These are phyloP conservation scores for Stegodyphus dumicola DNA, from an alignment of 1,140 invertebrate genomes.

Conservation along the genomic window DNA sequence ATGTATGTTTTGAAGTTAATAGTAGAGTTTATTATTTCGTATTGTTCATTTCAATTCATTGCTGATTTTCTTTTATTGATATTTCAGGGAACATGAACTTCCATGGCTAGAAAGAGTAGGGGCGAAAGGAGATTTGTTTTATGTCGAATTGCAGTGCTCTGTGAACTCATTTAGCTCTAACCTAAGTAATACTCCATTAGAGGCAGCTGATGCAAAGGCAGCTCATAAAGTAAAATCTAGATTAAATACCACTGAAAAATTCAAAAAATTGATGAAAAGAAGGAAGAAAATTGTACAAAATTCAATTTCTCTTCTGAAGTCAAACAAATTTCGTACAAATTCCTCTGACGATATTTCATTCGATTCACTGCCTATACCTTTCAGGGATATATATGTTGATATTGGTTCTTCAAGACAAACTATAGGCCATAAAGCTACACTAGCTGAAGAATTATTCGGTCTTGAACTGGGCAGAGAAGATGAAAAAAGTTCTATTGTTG, in stretches of 20 bases:
- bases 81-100: slow-evolving; percentile 18
- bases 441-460: too few relatives aligned
- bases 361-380: background rate
- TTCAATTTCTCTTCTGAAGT: slow-evolving; percentile 11
- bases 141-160: slow-evolving; percentile 19
- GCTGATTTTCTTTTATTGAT: too few relatives aligned
- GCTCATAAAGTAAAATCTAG: background rate
- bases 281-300: slow-evolving; percentile 16
- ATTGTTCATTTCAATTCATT: too few relatives aligned
- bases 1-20: too few relatives aligned
- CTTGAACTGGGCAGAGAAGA: too few relatives aligned
- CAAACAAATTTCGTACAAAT: slow-evolving; percentile 1
- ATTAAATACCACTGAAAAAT: slow-evolving; percentile 30
- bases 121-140: slow-evolving; percentile 27
- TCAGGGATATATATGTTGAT: too few relatives aligned
- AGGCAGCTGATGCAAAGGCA: background rate
- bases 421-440: too few relatives aligned
- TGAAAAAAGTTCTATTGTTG: background rate
- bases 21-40: too few relatives aligned
- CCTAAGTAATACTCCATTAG: too few relatives aligned
- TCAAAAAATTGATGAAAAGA: slow-evolving; percentile 39
- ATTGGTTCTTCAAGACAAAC: too few relatives aligned
- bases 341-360: slow-evolving; percentile 12
- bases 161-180: too few relatives aligned
- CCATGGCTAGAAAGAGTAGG: slow-evolving; percentile 46